phyloP scores from a whole-genome alignment of 2,797 vertebrate genomes.

The Crocidura indochinensis region DNA sequence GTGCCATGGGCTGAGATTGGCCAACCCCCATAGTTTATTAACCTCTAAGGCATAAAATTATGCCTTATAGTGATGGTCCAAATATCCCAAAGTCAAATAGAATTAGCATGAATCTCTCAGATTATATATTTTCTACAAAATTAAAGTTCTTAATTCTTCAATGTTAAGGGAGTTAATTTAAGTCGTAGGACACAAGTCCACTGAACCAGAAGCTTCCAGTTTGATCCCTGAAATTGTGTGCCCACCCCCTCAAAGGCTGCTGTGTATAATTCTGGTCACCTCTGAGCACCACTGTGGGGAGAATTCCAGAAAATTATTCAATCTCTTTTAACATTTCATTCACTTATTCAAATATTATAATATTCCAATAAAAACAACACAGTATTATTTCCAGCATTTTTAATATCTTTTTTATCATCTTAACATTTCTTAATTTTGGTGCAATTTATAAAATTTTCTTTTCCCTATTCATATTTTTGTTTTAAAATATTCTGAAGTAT shows the following conservation, averaged over 20 bases:
- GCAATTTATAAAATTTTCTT: slow-evolving; percentile 29
- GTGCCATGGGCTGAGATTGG: not conserved
- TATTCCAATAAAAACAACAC: not conserved
- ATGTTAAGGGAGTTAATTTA: no score
- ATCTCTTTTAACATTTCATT: not conserved
- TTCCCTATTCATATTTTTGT: slow-evolving; percentile 12
- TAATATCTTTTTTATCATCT: not conserved
- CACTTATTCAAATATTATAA: not conserved
- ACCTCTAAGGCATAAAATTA: not conserved
- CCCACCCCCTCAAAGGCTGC: no score
- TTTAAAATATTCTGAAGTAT: not conserved
- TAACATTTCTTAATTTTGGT: not conserved
- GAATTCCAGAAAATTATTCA: not conserved
- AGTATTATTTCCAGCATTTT: not conserved
- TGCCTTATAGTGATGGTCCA: not conserved
- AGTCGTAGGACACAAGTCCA: no score
- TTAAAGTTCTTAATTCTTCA: not conserved
- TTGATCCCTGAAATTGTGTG: no score
- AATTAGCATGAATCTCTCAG: not conserved
- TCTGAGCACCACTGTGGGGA: no score
- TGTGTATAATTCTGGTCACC: no score
- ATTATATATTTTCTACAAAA: not conserved
- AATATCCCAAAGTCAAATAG: not conserved
- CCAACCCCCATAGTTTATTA: not conserved
- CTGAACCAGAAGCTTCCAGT: no score